Evolutionary conservation across 2,113 vertebrate species (phyloP), one percentile per base, ranked within the genome.

Genomic region (Sylvia atricapilla): DNA sequence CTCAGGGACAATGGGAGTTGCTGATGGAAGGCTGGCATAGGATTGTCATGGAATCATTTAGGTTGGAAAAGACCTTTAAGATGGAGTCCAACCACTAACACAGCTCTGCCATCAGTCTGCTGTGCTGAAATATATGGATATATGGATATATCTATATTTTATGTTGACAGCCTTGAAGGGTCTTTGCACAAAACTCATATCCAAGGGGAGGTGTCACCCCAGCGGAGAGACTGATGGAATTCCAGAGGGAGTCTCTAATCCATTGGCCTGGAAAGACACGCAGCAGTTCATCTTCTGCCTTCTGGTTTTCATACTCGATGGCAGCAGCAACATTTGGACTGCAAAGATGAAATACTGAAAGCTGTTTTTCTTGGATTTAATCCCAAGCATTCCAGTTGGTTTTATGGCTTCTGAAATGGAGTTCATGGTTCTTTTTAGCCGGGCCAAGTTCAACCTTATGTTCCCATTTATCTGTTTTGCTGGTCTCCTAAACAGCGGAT

Each of bases 361-460:
- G 92, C 96, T 92, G 95, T 12, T 93, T 79, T 74, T 70, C 64
- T 92, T 94, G 93, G 94, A 85, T 75, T 63, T 13, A 28, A 59
- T 93, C 94, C 93, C 83, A 47, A 93, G 58, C 94, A 90, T 95
- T 97, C 94, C 90, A 49, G 60, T 87, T 68, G 88, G 87, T 86
- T 97, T 95, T 93, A 95, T 94, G 82, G 93, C 90, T 94, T 95
- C 91, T 95, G 90, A 90, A 90, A 88, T 67, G 87, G 69, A 96
- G 80, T 90, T 80, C 33, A 43, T 23, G 60, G 55, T 77, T 77
- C 94, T 94, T 90, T 95, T 47, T 90, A 94, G 77, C 60, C 0
- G 6, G 56, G 83, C 94, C 90, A 94, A 92, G 79, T 72, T 90
- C 80, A 92, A 95, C 92, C 88, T 86, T 90, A 43, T 88, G 91